Evolutionary conservation across 1,140 invertebrate genomes (phyloP).

Genomic region (Zaprionus davidi): DNA sequence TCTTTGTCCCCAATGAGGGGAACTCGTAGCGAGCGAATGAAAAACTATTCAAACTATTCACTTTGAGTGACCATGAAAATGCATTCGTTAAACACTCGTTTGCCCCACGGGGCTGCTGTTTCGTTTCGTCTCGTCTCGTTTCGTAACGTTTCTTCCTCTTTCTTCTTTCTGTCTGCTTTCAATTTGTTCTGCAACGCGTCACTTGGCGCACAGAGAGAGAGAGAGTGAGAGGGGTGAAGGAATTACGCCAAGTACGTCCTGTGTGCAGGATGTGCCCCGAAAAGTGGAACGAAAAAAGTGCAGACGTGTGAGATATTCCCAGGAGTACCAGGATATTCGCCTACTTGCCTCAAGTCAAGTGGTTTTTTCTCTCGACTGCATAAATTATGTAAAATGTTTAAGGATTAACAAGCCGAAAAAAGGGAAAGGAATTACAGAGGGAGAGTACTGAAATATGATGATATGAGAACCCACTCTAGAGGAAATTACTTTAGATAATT

Average conservation of each 20-base stretch:
- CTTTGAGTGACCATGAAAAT: slow-evolving; percentile 81
- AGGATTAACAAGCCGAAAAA: slow-evolving; percentile 3
- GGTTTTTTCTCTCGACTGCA: background rate
- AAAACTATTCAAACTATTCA: slow-evolving; percentile 56
- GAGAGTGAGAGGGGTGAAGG: slow-evolving; percentile 29
- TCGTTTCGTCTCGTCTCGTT: slow-evolving; percentile 3
- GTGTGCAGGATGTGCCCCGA: slow-evolving; percentile 25
- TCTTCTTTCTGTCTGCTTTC: slow-evolving; percentile 42
- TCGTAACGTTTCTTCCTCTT: background rate
- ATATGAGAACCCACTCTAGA: background rate
- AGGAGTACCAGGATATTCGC: slow-evolving; percentile 47
- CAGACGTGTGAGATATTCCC: slow-evolving; percentile 51
- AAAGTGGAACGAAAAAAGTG: slow-evolving; percentile 55
- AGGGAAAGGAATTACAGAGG: background rate
- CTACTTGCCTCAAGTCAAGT: slow-evolving; percentile 38
- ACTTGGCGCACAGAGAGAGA: slow-evolving; percentile 37
- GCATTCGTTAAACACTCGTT: slow-evolving; percentile 72
- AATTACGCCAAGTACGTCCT: slow-evolving; percentile 35
- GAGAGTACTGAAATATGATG: background rate
- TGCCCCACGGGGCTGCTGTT: slow-evolving; percentile 33
- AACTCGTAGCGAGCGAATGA: slow-evolving; percentile 4
- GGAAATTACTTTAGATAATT: background rate
- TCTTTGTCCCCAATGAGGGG: slow-evolving; percentile 27
- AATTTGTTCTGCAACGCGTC: slow-evolving; percentile 77
- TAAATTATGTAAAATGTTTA: slow-evolving; percentile 16